A percentile compares a stretch with the other conserved stretches of the same genome.
Evolutionary conservation across 2,113 vertebrate species (phyloP).

Genomic region (Neofelis nebulosa): DNA sequence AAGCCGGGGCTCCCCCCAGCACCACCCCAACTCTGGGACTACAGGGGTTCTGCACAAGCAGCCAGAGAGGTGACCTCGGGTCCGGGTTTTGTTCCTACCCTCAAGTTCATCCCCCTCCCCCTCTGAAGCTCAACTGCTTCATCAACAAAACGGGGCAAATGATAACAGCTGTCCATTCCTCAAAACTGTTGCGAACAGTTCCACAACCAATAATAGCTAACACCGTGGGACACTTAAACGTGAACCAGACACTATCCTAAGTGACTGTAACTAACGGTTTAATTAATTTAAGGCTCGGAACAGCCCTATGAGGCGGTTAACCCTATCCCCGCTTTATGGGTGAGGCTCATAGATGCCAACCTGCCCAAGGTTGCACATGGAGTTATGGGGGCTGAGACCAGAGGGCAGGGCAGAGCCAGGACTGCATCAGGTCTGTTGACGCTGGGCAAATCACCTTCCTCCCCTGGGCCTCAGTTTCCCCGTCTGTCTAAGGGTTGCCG

Average conservation of each 20-base stretch:
- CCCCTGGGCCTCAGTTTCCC: background rate
- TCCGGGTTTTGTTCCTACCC: background rate
- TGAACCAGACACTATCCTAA: background rate
- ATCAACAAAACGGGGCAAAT: background rate
- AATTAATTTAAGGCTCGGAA: background rate
- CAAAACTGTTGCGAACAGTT: background rate
- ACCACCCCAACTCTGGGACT: background rate
- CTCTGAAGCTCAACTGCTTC: background rate
- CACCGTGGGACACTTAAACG: background rate
- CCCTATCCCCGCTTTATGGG: background rate
- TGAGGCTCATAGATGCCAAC: background rate
- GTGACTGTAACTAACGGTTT: background rate
- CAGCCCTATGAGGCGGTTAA: background rate
- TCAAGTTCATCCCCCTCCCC: background rate
- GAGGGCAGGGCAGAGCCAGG: background rate
- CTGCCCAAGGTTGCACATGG: background rate
- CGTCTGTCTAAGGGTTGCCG: background rate
- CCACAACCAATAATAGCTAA: background rate
- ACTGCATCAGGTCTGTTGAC: background rate
- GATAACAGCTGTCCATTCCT: background rate
- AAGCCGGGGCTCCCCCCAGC: background rate
- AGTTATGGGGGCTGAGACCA: background rate
- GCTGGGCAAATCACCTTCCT: background rate
- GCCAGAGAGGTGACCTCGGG: background rate
- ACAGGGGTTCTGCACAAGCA: background rate